Evolutionary conservation across 2,888 invertebrate species (phyloP).

Genomic region (Drosophila aldrichi): DNA sequence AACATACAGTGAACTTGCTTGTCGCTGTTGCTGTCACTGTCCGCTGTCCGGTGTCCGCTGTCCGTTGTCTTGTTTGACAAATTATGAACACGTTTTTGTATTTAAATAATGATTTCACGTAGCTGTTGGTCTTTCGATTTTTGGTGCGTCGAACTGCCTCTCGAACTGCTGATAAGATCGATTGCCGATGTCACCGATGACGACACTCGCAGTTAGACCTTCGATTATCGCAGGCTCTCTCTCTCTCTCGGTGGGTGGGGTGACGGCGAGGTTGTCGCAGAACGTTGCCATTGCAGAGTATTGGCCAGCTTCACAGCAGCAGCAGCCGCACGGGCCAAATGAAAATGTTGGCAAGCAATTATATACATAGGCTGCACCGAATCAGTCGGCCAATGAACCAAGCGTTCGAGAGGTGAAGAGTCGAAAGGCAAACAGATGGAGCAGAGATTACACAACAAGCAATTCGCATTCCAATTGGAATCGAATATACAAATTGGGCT

Average conservation of each 20-base stretch:
- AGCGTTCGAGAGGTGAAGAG: conserved; percentile 33
- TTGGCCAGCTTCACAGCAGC: conserved; percentile 3
- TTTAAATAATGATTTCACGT: conserved; percentile 45
- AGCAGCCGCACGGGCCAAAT: conserved; percentile 11
- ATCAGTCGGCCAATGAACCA: conserved; percentile 35
- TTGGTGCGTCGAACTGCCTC: conserved; percentile 52
- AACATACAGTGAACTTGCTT: conserved; percentile 22
- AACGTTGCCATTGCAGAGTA: conserved; percentile 26
- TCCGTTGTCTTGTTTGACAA: conserved; percentile 52
- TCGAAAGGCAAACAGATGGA: conserved; percentile 24
- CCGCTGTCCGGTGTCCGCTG: neutral
- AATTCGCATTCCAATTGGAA: conserved; percentile 13
- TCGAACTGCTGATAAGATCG: conserved; percentile 53
- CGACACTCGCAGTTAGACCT: conserved; percentile 29
- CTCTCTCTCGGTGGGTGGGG: neutral
- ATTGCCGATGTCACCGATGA: conserved; percentile 30
- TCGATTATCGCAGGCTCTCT: conserved; percentile 17
- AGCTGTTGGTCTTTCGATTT: conserved; percentile 31
- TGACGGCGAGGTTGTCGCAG: neutral
- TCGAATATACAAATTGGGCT: conserved; percentile 23
- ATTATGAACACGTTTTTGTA: conserved; percentile 66
- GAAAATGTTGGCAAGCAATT: conserved; percentile 20
- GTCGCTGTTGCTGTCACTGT: conserved; percentile 3
- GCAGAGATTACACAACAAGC: conserved; percentile 21
- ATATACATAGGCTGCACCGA: conserved; percentile 10